Base-by-base conservation (phyloP, 2,797 vertebrate genomes). In the Melopsittacus undulatus region DNA sequence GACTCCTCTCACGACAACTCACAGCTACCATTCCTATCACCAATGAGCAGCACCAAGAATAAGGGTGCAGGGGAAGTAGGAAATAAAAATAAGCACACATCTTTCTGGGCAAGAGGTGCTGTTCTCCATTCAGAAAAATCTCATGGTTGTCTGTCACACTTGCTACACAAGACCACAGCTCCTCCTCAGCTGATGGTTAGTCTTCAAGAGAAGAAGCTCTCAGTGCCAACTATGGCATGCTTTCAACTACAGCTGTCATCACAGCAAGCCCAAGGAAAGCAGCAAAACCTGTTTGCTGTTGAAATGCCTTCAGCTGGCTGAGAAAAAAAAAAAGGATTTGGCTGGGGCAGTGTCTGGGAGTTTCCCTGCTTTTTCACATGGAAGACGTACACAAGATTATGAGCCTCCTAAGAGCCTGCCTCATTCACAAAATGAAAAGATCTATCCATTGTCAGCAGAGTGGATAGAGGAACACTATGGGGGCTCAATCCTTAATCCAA, bases 81-180 rank as follows among this genome's bases (percentile, higher is more conserved):
- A 89, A 76, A 5, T 4, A 34, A 78, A 93, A 52, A 70, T 5
- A 63, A 40, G 7, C 6, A 56, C 4, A 22, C 17, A 79, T 75
- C 49, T 69, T 89, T 87, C 70, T 75, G 56, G 27, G 43, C n/a
- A 87, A 76, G 38, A 32, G n/a, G 52, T 36, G 24, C 38, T 78
- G 30, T 78, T 83, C 36, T 64, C 34, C 76, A 70, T 91, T 97
- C 90, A 87, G 61, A 91, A 94, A 78, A 92, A 86, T 43, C 14
- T 56, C 59, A 24, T 1, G 3, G 68, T 24, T 89, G 34, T 79
- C 83, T 91, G 30, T 38, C 78, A 90, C 66, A 40, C 68, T 74
- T 45, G 32, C 46, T 85, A 32, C 43, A 59, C 1, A 4, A 80
- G 56, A 76, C 70, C 12, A 8, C 80, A 90, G 59, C 59, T 79